Evolutionary conservation across 2,888 invertebrate species (phyloP).

Genomic region (Apamea epomidion): DNA sequence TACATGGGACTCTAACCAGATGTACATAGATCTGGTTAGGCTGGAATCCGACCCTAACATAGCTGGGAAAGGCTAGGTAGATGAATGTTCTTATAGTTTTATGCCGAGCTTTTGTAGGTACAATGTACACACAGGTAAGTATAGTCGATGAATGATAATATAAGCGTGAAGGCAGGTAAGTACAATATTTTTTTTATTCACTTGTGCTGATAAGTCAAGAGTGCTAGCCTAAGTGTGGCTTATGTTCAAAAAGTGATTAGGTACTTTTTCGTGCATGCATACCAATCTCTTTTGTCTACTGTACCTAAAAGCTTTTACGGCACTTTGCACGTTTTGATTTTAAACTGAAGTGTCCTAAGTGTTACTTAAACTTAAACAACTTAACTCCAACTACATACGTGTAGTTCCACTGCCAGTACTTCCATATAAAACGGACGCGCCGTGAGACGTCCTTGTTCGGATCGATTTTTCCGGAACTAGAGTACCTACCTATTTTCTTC

Average conservation of each 20-base stretch:
- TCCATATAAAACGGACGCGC: conserved; percentile 5
- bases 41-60: not conserved
- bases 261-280: not conserved
- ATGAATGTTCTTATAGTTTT: not conserved
- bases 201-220: too few species aligned
- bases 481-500: conserved; percentile 9
- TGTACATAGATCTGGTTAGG: not conserved
- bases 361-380: conserved; percentile 23
- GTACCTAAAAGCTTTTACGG: conserved; percentile 15
- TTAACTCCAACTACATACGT: conserved; percentile 3
- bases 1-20: too few species aligned
- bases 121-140: not conserved
- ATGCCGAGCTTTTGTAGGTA: not conserved
- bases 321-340: conserved; percentile 16
- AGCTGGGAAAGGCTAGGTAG: not conserved
- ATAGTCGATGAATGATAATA: not conserved
- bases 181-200: not conserved
- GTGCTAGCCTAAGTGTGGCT: not conserved
- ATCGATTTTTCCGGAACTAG: conserved; percentile 44
- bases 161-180: not conserved
- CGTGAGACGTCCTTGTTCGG: conserved; percentile 25
- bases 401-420: conserved; percentile 9
- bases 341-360: conserved; percentile 23
- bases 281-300: not conserved
- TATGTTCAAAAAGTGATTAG: not conserved